Evolutionary conservation across 2,113 vertebrate species (phyloP), one percentile per base, ranked within the genome.

Genomic region (Myocastor coypus): DNA sequence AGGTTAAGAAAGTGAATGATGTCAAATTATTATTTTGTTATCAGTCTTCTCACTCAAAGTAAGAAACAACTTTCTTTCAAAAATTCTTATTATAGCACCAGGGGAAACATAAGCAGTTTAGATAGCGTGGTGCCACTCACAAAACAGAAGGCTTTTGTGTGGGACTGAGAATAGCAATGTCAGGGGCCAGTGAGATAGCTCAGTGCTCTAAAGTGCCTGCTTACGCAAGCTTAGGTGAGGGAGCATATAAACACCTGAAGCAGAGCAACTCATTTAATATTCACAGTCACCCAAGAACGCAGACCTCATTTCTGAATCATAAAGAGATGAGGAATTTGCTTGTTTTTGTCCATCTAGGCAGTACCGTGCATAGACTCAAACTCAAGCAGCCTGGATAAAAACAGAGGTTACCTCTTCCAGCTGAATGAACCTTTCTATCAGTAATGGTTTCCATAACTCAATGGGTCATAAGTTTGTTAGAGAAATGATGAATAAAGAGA

Each of bases 41-140:
- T 87, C 20, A 94, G 20, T 68, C 40, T 57, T 86, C 32, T 40
- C 55, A 93, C 32, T 83, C 61, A 64, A 92, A 37, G 73, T 85
- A 91, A 77, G 30, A 91, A 94, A 66, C 28, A 89, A 93, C 5
- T 84, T 88, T 24, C 30, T 87, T 94, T 95, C 34, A 91, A 95
- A 95, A 96, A 66, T 71, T 40, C n/a, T 0, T 24, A 46, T 87
- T n/a, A 68, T 0, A 77, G 63, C n/a, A 89, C 42, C 4, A 91
- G 32, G 37, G 2, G 92, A 94, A 95, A 80, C 63, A 3, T 57
- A 19, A 91, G 12, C 52, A 85, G 7, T 59, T 64, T 57, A 83
- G 30, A 77, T 30, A 78, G 77, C 40, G 77, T 3, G 19, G 22
- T 71, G 32, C 50, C 68, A 50, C 87, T 96, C 87, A 89, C 63